Evolutionary conservation across 2,888 invertebrate genomes (phyloP), one percentile per base, ranked within the genome.

Genomic region (Drosophila parthenogenetica): DNA sequence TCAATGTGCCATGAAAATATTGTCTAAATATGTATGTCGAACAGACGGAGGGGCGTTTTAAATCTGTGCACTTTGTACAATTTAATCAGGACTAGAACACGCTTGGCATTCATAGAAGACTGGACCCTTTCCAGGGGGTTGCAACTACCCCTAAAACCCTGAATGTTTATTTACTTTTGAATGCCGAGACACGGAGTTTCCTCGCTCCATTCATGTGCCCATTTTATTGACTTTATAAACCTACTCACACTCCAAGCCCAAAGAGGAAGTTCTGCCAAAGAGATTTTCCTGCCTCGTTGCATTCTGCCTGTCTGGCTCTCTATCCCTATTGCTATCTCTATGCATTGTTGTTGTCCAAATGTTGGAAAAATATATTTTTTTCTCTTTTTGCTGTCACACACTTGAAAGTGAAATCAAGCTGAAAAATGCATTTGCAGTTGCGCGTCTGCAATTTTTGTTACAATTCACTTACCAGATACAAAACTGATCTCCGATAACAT

Each of bases 401-500:
- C 90, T 90, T 79, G 88, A 88, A 87, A 87, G 88, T 90, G 91
- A 91, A 90, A 90, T 91, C 90, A 90, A 90, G 91, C 88, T 90
- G 91, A 90, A 90, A 91, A 90, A 90, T 89, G 84, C 89, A 89
- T 90, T 90, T 79, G 69, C 46, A 37, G 46, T 65, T 1, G 7
- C 57, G 50, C 62, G 60, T 64, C 63, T 73, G 64, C 53, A 65
- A 74, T 69, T 81, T 81, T 84, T 55, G 64, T 50, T 66, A 61
- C 85, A 87, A 75, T 81, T 81, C 66, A 89, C 91, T 91, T 93
- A 97, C 97, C 95, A 79, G 97, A 97, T 83, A 95, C 94, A 92
- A 97, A 97, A 85, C 95, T 94, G 76, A 97, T 94, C 93, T 97
- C 97, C 90, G 97, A 96, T 90, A 97, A 94, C 93, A 97, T 94